phyloP scores from a whole-genome alignment of 2,797 vertebrate species.

The Acrossocheilus fasciatus region DNA sequence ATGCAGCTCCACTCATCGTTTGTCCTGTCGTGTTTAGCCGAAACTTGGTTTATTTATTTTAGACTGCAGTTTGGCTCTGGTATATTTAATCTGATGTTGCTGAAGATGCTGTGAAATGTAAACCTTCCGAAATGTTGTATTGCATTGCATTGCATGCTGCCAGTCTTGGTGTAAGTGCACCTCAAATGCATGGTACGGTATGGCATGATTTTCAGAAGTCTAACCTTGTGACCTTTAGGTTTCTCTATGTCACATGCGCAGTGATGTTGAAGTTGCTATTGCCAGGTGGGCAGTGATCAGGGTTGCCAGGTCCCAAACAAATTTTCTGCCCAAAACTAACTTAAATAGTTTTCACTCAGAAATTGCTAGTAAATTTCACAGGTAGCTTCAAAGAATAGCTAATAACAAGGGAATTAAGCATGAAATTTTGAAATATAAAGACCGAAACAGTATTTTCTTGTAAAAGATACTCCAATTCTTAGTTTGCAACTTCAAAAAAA shows the following conservation, averaged over 20 bases:
- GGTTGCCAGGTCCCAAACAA: not conserved
- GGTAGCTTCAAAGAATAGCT: not conserved
- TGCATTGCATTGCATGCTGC: not conserved
- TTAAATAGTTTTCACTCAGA: not conserved
- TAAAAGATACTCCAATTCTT: not conserved
- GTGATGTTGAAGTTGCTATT: slow-evolving; percentile 27
- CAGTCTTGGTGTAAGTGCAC: slow-evolving; percentile 1
- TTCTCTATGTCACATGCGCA: slow-evolving; percentile 8
- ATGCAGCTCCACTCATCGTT: slow-evolving; percentile 33
- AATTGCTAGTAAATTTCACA: not conserved
- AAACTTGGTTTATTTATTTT: slow-evolving; percentile 42
- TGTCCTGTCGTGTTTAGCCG: slow-evolving; percentile 46
- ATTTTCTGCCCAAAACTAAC: not conserved
- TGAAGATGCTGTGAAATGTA: slow-evolving; percentile 36
- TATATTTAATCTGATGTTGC: slow-evolving; percentile 28
- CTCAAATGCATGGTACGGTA: not conserved
- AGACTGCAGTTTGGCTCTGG: slow-evolving; percentile 26
- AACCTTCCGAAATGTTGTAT: slow-evolving; percentile 14
- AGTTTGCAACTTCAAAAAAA: not conserved
- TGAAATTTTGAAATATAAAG: not conserved
- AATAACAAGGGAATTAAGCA: not conserved
- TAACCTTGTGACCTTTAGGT: slow-evolving; percentile 15
- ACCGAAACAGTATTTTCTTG: not conserved
- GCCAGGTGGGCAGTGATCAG: slow-evolving; percentile 24
- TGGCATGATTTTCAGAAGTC: not conserved